These are phyloP conservation scores for Carposina sasakii DNA, from an alignment of 1,140 invertebrate genomes.

Conservation along the genomic window DNA sequence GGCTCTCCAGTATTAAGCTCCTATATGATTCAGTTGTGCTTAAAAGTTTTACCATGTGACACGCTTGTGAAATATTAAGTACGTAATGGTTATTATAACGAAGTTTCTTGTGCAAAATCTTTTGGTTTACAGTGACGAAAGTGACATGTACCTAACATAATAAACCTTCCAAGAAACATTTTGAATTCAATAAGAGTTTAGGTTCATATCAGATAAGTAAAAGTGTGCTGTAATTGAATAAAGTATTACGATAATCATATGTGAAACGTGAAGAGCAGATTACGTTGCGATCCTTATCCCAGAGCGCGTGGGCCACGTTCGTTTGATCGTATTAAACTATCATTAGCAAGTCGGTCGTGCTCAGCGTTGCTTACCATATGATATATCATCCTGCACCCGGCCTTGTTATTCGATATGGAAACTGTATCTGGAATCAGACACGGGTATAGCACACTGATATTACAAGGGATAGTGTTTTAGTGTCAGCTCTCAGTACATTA, in stretches of 20 bases:
- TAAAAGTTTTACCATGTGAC: not conserved
- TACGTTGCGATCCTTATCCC: constrained; percentile 34
- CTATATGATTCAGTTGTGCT: not conserved
- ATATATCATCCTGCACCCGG: constrained; percentile 52
- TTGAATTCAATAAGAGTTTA: too few relatives aligned
- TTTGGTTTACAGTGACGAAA: too few relatives aligned
- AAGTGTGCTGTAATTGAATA: too few relatives aligned
- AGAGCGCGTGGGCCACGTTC: constrained; percentile 28
- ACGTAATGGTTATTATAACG: too few relatives aligned
- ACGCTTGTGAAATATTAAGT: not conserved
- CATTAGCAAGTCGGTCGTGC: constrained; percentile 46
- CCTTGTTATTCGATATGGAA: constrained; percentile 61
- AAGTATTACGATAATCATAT: too few relatives aligned
- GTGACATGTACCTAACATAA: too few relatives aligned
- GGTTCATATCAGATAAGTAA: too few relatives aligned
- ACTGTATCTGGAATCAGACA: constrained; percentile 50
- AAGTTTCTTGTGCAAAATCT: too few relatives aligned
- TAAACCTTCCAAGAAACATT: too few relatives aligned
- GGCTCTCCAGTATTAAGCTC: not conserved
- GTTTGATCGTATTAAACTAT: constrained; percentile 32
- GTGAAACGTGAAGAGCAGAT: constrained; percentile 29
- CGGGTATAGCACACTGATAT: constrained; percentile 43
- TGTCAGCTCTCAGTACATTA: constrained; percentile 36
- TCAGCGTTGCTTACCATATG: constrained; percentile 57
- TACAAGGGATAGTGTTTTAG: constrained; percentile 35